Conservation (phyloP, 1,140 invertebrate genomes). For the Saccostrea glomerata region DNA sequence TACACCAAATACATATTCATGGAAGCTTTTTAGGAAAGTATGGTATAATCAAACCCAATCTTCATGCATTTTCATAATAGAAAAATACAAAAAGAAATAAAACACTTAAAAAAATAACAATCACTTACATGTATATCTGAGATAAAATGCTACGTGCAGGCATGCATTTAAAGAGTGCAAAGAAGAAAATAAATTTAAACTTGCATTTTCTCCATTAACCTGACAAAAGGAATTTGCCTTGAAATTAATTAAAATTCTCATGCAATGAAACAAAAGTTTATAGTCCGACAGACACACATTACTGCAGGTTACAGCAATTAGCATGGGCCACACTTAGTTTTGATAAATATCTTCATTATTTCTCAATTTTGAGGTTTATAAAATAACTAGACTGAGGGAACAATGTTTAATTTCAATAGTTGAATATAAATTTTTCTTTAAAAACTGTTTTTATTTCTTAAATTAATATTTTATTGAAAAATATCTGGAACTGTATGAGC, state of each 20-base stretch:
- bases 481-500: background rate
- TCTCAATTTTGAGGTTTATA: background rate
- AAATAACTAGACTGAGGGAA: background rate
- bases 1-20: background rate
- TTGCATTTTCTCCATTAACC: conserved; percentile 31
- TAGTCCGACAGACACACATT: background rate
- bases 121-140: background rate
- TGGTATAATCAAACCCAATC: background rate
- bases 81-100: background rate
- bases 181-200: background rate
- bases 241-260: background rate
- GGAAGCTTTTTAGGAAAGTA: background rate
- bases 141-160: background rate
- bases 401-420: background rate
- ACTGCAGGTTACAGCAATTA: background rate
- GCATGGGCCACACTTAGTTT: background rate
- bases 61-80: background rate
- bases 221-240: conserved; percentile 18
- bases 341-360: background rate
- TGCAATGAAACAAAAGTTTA: background rate
- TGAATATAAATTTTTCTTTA: background rate
- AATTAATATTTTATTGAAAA: background rate
- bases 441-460: background rate
- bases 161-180: conserved; percentile 18
- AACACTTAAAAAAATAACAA: background rate